phyloP scores from a whole-genome alignment of 2,113 vertebrate species.

The Nothoprocta pentlandii region DNA sequence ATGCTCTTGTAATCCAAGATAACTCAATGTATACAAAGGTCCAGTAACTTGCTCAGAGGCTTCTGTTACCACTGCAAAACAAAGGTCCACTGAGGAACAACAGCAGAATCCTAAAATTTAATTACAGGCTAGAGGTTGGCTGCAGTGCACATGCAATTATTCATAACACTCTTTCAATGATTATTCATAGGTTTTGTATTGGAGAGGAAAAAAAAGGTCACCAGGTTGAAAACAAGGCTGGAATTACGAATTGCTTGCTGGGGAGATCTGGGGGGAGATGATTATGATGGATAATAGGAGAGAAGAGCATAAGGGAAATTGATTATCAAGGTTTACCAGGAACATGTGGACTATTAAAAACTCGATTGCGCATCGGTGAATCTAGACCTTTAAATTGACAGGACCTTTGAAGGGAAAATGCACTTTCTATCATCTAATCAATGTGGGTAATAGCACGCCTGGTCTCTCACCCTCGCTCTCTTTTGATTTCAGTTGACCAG shows the following conservation, averaged over 20 bases:
- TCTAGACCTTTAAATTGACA: conserved; percentile 40
- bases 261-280: neutral
- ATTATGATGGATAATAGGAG: conserved; percentile 16
- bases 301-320: conserved; percentile 47
- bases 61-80: conserved; percentile 39
- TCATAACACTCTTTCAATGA: conserved; percentile 45
- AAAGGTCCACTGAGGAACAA: neutral
- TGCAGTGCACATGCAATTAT: conserved; percentile 45
- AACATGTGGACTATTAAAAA: conserved; percentile 48
- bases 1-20: conserved; percentile 23
- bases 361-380: conserved; percentile 26
- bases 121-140: conserved; percentile 52
- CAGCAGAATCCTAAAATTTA: conserved; percentile 46
- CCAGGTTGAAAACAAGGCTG: conserved; percentile 31
- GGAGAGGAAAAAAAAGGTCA: neutral
- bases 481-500: neutral
- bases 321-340: conserved; percentile 56
- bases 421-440: conserved; percentile 58
- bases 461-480: neutral
- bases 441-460: neutral
- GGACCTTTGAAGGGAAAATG: conserved; percentile 51
- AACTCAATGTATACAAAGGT: conserved; percentile 41
- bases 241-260: conserved; percentile 22
- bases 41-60: neutral
- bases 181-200: conserved; percentile 52